Conservation (phyloP, 2,797 vertebrate species). For the Danio choprae region DNA sequence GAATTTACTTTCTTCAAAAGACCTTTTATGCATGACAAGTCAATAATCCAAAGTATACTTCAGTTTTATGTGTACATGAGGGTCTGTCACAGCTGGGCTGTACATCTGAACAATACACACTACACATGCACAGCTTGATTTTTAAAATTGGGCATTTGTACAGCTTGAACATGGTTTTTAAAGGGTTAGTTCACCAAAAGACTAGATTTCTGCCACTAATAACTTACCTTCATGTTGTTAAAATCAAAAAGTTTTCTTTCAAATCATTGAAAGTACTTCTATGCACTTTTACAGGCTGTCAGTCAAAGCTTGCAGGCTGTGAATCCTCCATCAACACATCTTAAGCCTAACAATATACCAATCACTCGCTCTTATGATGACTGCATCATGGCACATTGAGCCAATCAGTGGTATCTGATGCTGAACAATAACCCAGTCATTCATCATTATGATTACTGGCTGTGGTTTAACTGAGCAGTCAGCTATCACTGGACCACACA, state of each 20-base stretch:
- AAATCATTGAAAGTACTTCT: neutral
- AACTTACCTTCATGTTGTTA: too few relatives aligned
- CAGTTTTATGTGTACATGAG: too few relatives aligned
- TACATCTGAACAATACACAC: too few relatives aligned
- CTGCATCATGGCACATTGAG: neutral
- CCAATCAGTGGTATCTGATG: neutral
- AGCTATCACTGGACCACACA: neutral
- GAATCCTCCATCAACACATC: neutral
- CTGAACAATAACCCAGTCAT: slow-evolving; percentile 4
- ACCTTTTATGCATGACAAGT: neutral
- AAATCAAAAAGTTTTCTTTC: too few relatives aligned
- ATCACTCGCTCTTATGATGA: neutral
- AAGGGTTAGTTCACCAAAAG: too few relatives aligned
- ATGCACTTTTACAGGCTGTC: neutral
- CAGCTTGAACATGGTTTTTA: too few relatives aligned
- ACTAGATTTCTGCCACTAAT: too few relatives aligned
- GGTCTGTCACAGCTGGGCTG: too few relatives aligned
- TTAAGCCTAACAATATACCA: neutral
- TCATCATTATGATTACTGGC: neutral
- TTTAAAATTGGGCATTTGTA: too few relatives aligned
- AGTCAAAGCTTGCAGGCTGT: neutral
- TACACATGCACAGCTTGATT: too few relatives aligned
- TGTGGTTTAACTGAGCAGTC: neutral
- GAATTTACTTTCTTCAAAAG: neutral
- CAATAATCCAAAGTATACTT: too few relatives aligned